Percentiles rank a stretch among this genome's conserved stretches.
These are phyloP conservation scores for Hypothenemus hampei DNA, from an alignment of 1,140 invertebrate species.

Conservation along the genomic window DNA sequence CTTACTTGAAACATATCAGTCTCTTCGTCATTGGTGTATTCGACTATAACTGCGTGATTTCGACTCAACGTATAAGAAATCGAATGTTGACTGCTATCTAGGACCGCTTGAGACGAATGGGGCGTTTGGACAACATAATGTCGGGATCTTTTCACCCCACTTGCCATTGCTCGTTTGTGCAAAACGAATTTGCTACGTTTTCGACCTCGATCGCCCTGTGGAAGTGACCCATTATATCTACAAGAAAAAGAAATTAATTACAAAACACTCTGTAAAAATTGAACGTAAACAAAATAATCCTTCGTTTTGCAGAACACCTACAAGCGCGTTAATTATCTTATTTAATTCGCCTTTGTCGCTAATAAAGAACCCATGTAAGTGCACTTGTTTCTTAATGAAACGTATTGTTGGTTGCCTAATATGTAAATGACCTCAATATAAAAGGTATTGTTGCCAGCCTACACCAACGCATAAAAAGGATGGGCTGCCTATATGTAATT, in stretches of 20 bases:
- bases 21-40: constrained; percentile 89
- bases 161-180: constrained; percentile 74
- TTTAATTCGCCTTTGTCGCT: not conserved
- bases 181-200: constrained; percentile 91
- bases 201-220: constrained; percentile 86
- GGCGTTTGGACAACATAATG: constrained; percentile 94
- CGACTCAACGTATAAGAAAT: constrained; percentile 95
- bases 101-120: constrained; percentile 82
- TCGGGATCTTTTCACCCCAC: constrained; percentile 90
- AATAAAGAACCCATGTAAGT: too few species aligned
- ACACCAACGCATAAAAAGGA: too few species aligned
- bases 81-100: constrained; percentile 86
- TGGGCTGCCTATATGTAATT: too few species aligned
- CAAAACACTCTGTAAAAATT: not conserved
- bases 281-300: not conserved
- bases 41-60: constrained; percentile 95
- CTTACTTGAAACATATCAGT: constrained; percentile 99
- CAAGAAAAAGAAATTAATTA: not conserved
- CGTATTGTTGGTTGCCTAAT: too few species aligned
- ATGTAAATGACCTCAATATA: too few species aligned
- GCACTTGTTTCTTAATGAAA: too few species aligned
- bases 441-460: too few species aligned
- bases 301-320: constrained; percentile 1
- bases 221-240: constrained; percentile 94
- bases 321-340: not conserved